Percentiles rank a stretch among this genome's conserved stretches.
Evolutionary conservation across 2,888 invertebrate species (phyloP).

Genomic region (Andrena minutula): DNA sequence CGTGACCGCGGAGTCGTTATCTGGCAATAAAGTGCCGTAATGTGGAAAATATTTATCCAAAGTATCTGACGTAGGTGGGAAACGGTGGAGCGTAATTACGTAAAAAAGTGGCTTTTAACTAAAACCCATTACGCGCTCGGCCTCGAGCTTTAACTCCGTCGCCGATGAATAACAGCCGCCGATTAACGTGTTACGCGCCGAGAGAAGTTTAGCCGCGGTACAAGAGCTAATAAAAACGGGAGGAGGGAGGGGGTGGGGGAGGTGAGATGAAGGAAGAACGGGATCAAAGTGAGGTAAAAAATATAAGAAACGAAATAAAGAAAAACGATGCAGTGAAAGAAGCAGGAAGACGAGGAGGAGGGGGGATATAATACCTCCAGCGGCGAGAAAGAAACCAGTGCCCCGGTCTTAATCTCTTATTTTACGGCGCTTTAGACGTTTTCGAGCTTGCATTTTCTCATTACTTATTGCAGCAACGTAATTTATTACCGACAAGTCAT

Average conservation of each 20-base stretch:
- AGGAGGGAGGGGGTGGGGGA: too few species aligned
- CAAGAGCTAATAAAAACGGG: neutral
- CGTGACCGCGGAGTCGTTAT: constrained; percentile 38
- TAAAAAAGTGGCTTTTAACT: constrained; percentile 53
- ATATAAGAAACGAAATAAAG: neutral
- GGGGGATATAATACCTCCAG: constrained; percentile 16
- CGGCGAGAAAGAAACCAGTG: constrained; percentile 28
- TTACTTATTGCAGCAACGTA: constrained; percentile 52
- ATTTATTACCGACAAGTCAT: constrained; percentile 54
- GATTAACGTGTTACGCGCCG: constrained; percentile 52
- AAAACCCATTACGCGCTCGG: constrained; percentile 41
- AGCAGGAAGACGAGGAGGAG: neutral
- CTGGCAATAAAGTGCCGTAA: constrained; percentile 49
- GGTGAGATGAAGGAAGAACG: neutral
- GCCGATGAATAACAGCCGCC: constrained; percentile 48
- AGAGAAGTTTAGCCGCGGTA: constrained; percentile 4
- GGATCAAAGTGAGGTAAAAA: neutral
- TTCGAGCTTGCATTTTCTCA: constrained; percentile 50
- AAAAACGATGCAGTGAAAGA: too few species aligned
- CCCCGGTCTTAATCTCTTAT: constrained; percentile 54
- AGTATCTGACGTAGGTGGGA: constrained; percentile 44
- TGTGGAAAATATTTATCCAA: constrained; percentile 53
- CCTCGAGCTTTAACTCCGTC: constrained; percentile 33
- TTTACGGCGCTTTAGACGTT: constrained; percentile 56
- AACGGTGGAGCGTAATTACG: constrained; percentile 49